phyloP scores from a whole-genome alignment of 2,797 vertebrate species.

The Acipenser ruthenus region DNA sequence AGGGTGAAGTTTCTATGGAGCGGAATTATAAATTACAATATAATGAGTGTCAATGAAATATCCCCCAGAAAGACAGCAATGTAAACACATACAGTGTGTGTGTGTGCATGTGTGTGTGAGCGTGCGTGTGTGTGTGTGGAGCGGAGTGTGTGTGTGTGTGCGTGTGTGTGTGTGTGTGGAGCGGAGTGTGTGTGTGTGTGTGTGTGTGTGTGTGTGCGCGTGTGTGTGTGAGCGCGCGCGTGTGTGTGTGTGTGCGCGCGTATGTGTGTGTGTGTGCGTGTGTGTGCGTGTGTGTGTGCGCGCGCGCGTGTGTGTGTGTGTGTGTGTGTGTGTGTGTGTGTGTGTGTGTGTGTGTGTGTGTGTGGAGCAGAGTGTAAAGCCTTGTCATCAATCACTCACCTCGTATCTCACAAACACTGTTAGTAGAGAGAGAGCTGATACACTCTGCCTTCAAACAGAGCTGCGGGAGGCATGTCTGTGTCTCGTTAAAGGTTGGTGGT shows the following conservation, averaged over 20 bases:
- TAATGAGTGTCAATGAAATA: no score
- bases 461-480: background rate
- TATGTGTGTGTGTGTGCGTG: no score
- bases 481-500: background rate
- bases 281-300: background rate
- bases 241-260: no score
- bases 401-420: background rate
- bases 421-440: background rate
- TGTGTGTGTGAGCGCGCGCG: no score
- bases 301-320: no score
- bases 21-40: no score
- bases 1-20: no score
- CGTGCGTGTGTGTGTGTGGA: constrained; percentile 9
- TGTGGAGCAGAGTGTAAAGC: background rate
- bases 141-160: constrained; percentile 4
- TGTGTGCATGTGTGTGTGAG: no score
- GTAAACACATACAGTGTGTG: no score
- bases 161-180: background rate
- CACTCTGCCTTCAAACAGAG: background rate
- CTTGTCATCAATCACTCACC: background rate
- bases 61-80: no score
- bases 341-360: background rate
- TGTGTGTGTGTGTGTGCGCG: no score
- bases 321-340: background rate
- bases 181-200: no score